Percentiles rank a stretch among this genome's conserved stretches.
These are phyloP conservation scores for Prolemur simus DNA, from an alignment of 2,113 vertebrate species.

Conservation along the genomic window DNA sequence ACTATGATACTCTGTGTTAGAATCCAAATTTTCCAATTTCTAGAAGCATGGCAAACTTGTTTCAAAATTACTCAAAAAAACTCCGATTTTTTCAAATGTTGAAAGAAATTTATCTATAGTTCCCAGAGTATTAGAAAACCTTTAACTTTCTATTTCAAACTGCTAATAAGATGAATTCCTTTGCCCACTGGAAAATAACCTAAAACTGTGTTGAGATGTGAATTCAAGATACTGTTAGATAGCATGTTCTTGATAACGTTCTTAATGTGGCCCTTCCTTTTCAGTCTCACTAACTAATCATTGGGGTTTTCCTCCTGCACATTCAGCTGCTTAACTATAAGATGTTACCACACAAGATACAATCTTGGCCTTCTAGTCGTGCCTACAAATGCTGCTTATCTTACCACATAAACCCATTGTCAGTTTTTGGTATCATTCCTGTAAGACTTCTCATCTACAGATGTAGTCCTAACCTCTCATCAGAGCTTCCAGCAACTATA, in stretches of 20 bases:
- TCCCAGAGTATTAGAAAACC: neutral
- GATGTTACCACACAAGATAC: neutral
- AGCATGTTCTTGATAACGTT: neutral
- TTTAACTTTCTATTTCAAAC: neutral
- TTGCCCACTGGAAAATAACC: neutral
- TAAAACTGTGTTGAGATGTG: neutral
- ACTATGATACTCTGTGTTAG: neutral
- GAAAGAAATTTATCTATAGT: neutral
- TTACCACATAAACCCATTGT: neutral
- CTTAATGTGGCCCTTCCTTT: neutral
- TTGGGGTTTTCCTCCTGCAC: neutral
- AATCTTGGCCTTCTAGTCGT: neutral
- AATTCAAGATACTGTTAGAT: neutral
- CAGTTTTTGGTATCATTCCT: neutral
- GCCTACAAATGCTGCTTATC: neutral
- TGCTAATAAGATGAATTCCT: neutral
- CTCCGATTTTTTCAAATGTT: neutral
- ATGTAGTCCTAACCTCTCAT: neutral
- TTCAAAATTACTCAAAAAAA: conserved; percentile 10
- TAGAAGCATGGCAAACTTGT: neutral
- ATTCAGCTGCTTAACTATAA: neutral
- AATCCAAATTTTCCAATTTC: neutral
- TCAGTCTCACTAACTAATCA: neutral
- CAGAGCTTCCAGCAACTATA: neutral
- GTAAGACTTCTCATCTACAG: neutral